These are phyloP conservation scores for Tridacna gigas DNA, from an alignment of 2,888 invertebrate species.

Conservation along the genomic window DNA sequence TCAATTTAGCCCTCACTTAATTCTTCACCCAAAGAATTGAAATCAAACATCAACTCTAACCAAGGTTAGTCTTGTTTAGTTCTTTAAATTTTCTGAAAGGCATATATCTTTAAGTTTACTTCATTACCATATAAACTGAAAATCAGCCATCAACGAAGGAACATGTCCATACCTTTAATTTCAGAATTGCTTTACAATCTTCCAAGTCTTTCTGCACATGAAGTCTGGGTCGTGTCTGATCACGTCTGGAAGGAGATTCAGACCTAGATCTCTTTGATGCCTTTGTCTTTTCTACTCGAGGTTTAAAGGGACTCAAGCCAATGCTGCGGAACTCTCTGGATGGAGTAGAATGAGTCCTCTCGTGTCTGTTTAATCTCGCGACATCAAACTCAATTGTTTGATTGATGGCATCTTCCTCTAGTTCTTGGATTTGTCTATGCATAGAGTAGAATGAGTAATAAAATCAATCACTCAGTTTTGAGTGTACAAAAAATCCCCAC, in stretches of 20 bases:
- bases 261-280: slow-evolving; percentile 66
- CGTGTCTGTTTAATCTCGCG: slow-evolving; percentile 70
- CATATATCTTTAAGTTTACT: not conserved
- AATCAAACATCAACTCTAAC: no score
- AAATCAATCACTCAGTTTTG: not conserved
- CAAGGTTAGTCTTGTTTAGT: no score
- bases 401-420: slow-evolving; percentile 70
- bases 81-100: not conserved
- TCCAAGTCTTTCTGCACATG: slow-evolving; percentile 72
- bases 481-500: not conserved
- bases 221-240: slow-evolving; percentile 59
- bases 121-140: not conserved
- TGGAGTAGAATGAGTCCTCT: slow-evolving; percentile 77
- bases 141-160: not conserved
- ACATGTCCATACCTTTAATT: slow-evolving; percentile 70
- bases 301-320: slow-evolving; percentile 67
- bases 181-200: slow-evolving; percentile 73
- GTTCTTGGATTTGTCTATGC: slow-evolving; percentile 65
- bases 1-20: no score
- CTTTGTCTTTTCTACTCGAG: slow-evolving; percentile 22
- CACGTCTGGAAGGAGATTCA: slow-evolving; percentile 64
- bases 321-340: slow-evolving; percentile 64
- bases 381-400: slow-evolving; percentile 75
- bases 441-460: not conserved
- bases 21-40: no score